Conservation (phyloP, 2,888 invertebrate genomes). For the Dysmachus trigonus region DNA sequence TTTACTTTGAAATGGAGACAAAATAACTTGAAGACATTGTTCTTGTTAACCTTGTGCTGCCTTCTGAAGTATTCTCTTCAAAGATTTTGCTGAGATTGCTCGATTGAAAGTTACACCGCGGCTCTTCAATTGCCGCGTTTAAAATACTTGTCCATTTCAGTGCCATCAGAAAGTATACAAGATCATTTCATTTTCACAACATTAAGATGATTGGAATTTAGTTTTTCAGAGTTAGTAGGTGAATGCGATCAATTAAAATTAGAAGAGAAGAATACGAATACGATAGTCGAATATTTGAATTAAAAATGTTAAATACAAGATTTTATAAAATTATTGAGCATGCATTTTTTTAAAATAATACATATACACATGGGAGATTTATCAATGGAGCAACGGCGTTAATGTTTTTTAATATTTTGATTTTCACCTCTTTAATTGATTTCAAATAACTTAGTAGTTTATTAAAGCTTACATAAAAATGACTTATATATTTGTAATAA, state of each 20-base stretch:
- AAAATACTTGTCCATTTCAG: neutral
- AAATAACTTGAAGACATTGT: conserved; percentile 3
- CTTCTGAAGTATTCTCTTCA: neutral
- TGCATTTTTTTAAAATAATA: too few species aligned
- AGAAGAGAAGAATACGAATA: neutral
- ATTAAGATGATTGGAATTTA: neutral
- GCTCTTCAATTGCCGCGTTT: neutral
- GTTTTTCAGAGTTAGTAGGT: neutral
- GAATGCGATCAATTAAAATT: neutral
- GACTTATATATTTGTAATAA: too few species aligned
- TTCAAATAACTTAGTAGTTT: too few species aligned
- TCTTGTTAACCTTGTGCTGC: conserved; percentile 12
- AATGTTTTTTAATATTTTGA: too few species aligned
- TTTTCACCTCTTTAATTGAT: too few species aligned
- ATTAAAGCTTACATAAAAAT: too few species aligned
- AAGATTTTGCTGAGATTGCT: neutral
- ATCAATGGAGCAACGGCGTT: too few species aligned
- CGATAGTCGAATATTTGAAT: neutral
- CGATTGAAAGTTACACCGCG: neutral
- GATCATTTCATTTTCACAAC: neutral
- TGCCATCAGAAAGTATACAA: neutral
- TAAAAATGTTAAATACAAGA: neutral
- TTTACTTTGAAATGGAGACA: neutral
- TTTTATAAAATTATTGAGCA: too few species aligned
- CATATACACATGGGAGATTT: too few species aligned